Conservation (phyloP, 2,888 invertebrate species). For the Stegana nigrithorax region DNA sequence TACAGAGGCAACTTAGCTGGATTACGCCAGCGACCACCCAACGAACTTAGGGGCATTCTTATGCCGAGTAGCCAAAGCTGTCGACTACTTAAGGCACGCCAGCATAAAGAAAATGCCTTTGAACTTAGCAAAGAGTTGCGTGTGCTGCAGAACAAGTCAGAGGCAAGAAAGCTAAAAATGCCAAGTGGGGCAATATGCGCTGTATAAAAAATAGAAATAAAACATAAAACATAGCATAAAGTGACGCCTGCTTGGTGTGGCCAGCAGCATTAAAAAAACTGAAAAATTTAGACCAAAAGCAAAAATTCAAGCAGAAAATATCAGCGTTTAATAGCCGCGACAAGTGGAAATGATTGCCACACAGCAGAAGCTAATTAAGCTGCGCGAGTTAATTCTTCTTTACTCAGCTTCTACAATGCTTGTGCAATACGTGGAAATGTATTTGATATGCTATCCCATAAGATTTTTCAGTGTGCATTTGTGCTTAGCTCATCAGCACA, state of each 20-base stretch:
- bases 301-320: too few species aligned
- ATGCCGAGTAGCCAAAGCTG: background rate
- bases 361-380: background rate
- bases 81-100: slow-evolving; percentile 8
- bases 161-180: background rate
- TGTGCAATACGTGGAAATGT: too few species aligned
- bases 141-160: too few species aligned
- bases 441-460: too few species aligned
- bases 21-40: background rate
- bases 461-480: background rate
- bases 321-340: background rate
- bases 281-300: too few species aligned
- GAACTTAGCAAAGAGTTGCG: too few species aligned
- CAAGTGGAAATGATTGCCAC: slow-evolving; percentile 1
- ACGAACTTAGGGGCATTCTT: background rate
- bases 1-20: slow-evolving; percentile 1
- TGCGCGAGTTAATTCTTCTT: too few species aligned
- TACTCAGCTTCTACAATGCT: too few species aligned
- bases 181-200: background rate
- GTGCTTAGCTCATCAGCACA: background rate
- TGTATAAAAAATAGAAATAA: slow-evolving; percentile 17
- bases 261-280: background rate
- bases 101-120: background rate
- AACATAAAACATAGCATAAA: slow-evolving; percentile 26
- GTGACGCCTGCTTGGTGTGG: background rate